Conservation (phyloP, 2,113 vertebrate genomes). For the Mesocricetus auratus region DNA sequence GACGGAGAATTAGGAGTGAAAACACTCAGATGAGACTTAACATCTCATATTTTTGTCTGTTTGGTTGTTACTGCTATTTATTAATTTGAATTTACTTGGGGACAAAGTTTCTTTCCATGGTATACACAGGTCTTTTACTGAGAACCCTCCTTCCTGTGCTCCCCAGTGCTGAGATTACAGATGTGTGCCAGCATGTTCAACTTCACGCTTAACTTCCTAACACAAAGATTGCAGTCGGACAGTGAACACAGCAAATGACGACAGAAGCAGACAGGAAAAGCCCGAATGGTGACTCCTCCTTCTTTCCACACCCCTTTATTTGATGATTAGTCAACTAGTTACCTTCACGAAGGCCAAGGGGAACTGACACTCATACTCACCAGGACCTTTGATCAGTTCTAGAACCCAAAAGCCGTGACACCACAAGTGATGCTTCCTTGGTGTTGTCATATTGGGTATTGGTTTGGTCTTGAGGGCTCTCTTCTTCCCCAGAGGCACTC, state of each 20-base stretch:
- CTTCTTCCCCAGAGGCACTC: background rate
- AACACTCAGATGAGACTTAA: background rate
- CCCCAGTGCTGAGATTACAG: background rate
- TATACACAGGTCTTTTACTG: background rate
- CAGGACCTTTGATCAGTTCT: background rate
- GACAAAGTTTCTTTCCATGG: background rate
- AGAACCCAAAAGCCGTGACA: background rate
- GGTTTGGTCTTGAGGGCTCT: background rate
- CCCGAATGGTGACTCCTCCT: too few relatives aligned
- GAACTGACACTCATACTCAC: background rate
- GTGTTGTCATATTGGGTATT: background rate
- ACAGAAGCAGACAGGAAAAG: background rate
- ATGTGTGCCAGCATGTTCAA: background rate
- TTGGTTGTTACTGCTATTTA: background rate
- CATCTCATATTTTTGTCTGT: background rate
- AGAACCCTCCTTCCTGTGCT: background rate
- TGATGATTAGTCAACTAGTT: background rate
- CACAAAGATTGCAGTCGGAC: too few relatives aligned
- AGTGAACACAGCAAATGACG: background rate
- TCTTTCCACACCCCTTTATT: background rate
- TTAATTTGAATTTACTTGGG: background rate
- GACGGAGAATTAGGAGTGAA: slow-evolving; percentile 16
- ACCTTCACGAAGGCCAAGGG: background rate
- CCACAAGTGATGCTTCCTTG: background rate
- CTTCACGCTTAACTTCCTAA: background rate